phyloP scores from a whole-genome alignment of 2,797 vertebrate species.

The Chelon auratus region DNA sequence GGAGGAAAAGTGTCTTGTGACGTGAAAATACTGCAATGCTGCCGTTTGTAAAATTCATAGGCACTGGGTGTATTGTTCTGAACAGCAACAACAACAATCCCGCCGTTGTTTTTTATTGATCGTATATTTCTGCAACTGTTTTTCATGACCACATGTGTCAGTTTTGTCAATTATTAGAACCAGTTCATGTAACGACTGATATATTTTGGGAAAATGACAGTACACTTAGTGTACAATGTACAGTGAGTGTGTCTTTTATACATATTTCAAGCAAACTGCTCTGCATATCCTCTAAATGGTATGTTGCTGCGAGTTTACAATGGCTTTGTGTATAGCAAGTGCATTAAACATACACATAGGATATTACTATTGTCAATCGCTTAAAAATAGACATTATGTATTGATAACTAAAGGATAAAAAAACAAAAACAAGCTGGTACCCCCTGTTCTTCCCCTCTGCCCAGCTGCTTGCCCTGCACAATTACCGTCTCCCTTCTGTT shows the following conservation, averaged over 20 bases:
- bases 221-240: not conserved
- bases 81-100: constrained; percentile 14
- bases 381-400: constrained; percentile 4
- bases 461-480: constrained; percentile 54
- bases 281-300: not conserved
- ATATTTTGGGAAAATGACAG: not conserved
- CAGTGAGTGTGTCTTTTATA: not conserved
- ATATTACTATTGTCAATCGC: constrained; percentile 1
- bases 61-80: constrained; percentile 31
- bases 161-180: not conserved
- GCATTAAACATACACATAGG: not conserved
- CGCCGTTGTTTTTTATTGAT: constrained; percentile 21
- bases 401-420: not conserved
- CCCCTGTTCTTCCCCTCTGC: constrained; percentile 36
- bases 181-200: no score
- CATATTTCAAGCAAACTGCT: constrained; percentile 4
- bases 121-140: constrained; percentile 11
- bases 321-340: not conserved
- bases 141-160: constrained; percentile 10
- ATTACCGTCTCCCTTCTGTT: constrained; percentile 77
- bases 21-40: constrained; percentile 55
- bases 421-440: not conserved
- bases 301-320: not conserved
- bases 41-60: constrained; percentile 50
- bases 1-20: constrained; percentile 42